phyloP scores from a whole-genome alignment of 2,113 vertebrate species.

The Cebus imitator region DNA sequence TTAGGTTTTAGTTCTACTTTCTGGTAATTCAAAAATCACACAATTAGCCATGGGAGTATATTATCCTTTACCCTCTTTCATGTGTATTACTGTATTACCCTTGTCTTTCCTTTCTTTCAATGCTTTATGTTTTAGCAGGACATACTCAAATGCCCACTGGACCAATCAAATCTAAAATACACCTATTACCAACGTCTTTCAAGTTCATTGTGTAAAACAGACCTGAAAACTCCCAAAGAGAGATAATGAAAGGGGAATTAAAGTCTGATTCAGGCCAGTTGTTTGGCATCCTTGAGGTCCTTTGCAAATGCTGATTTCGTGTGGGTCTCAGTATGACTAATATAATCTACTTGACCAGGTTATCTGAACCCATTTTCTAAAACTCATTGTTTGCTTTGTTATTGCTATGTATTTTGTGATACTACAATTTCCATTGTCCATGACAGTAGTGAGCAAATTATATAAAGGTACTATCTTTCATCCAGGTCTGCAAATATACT shows the following conservation, averaged over 20 bases:
- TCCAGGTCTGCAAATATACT: neutral
- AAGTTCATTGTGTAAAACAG: slow-evolving; percentile 1
- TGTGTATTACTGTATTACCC: too few species aligned
- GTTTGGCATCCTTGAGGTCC: slow-evolving; percentile 13
- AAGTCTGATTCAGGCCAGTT: neutral
- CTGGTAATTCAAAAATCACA: neutral
- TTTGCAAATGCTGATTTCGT: neutral
- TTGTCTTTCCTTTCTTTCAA: neutral
- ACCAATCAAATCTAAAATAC: neutral
- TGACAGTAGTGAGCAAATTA: neutral
- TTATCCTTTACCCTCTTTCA: neutral
- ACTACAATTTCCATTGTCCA: neutral
- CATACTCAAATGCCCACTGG: neutral
- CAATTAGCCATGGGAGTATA: neutral
- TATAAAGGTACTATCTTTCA: neutral
- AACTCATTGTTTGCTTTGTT: neutral
- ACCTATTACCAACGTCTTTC: neutral
- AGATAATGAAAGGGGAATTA: neutral
- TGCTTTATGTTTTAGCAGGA: neutral
- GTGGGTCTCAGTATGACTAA: neutral
- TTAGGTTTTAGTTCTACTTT: neutral
- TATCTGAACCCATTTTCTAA: slow-evolving; percentile 14
- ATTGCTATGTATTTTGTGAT: neutral
- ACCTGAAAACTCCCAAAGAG: neutral
- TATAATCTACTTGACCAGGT: neutral